Evolutionary conservation across 2,113 vertebrate species (phyloP), one percentile per base, ranked within the genome.

Genomic region (Triplophysa tibetana): DNA sequence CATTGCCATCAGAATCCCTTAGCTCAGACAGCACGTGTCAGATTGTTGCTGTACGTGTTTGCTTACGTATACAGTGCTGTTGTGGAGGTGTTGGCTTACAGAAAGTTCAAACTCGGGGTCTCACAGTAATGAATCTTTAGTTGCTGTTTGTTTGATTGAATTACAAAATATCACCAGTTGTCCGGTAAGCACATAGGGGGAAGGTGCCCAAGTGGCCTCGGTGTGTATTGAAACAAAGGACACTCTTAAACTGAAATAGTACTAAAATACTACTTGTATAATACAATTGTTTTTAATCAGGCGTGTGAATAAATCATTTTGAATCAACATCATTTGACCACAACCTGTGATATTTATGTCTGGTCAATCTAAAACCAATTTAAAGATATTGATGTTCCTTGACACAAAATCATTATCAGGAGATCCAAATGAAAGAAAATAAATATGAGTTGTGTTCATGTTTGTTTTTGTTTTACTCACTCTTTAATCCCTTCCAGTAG

Each of bases 401-500:
- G 24, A 63, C 26, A 26, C 21, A 6, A 5, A 70, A 19, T 26
- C 24, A 50, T 70, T 21, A 45, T 68, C 21, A 48, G 48, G 2
- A 68, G 14, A 26, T 69, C 13, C 43, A 54, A 70, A 52, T 29
- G 0, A 54, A 21, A 16, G 16, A 8, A 2, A 21, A 21, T 5
- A 21, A 54, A 54, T 52, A 64, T 10, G 52, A 52, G 24, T 38
- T 17, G n/a, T 56, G 4, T 67, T 23, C 3, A 5, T 26, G 43
- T 67, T 52, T 14, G 19, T 58, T 21, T 3, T 12, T 29, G 12
- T 13, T 41, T 75, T 60, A 95, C 97, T 95, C 89, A 99, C 97
- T 98, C 97, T 84, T 93, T 93, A 82, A 99, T 98, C 89, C 98
- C 97, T 75, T 95, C 91, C 45, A 98, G 87, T 26, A 99, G 91